These are phyloP conservation scores for Antechinus flavipes DNA, from an alignment of 2,113 vertebrate species.

Conservation along the genomic window DNA sequence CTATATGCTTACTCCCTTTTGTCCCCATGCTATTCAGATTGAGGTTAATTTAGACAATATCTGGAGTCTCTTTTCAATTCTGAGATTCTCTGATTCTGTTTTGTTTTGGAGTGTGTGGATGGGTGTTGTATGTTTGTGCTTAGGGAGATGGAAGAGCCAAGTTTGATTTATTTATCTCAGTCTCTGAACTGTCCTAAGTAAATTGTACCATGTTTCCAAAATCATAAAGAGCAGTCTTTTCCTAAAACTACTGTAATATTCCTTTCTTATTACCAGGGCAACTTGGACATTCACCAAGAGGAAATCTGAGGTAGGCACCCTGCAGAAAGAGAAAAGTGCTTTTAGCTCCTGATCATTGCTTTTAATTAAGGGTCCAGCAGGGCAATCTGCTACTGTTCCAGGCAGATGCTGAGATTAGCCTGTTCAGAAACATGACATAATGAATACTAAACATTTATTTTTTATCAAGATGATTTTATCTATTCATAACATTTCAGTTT, in stretches of 20 bases:
- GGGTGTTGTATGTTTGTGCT: background rate
- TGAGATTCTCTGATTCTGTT: background rate
- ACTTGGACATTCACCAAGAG: conserved; percentile 25
- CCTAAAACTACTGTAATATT: conserved; percentile 42
- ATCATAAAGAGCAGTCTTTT: background rate
- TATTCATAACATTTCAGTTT: background rate
- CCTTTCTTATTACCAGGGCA: background rate
- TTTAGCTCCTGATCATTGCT: conserved; percentile 49
- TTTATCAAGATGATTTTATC: background rate
- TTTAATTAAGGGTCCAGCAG: conserved; percentile 67
- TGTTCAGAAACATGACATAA: conserved; percentile 41
- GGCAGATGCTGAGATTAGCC: background rate
- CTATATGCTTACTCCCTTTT: background rate
- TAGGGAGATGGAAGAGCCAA: background rate
- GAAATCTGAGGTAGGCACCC: background rate
- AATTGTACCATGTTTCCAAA: background rate
- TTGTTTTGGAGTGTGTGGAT: background rate
- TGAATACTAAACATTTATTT: conserved; percentile 44
- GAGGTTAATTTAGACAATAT: background rate
- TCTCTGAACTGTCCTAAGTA: background rate
- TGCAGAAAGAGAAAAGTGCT: conserved; percentile 48
- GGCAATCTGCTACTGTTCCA: conserved; percentile 15
- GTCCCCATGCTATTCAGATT: background rate
- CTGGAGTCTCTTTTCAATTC: background rate
- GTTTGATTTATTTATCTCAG: background rate